phyloP scores from a whole-genome alignment of 37 sponge, comb jelly and placozoan species.

The Oopsacas minuta region DNA sequence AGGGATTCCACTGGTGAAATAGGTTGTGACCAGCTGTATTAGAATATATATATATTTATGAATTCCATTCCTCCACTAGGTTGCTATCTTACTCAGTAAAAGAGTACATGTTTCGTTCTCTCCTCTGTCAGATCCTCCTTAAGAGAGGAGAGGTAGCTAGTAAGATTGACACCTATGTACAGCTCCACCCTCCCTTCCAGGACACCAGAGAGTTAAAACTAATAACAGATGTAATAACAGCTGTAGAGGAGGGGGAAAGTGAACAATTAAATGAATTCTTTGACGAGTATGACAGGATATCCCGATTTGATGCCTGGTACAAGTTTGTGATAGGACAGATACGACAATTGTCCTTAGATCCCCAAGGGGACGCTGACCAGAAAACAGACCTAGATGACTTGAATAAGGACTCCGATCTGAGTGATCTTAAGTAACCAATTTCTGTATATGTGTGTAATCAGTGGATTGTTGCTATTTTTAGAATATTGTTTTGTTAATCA shows the following conservation, averaged over 20 bases:
- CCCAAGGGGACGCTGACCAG: background rate
- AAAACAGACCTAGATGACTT: background rate
- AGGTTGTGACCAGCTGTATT: no score
- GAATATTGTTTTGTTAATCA: background rate
- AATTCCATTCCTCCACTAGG: background rate
- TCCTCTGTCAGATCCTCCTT: background rate
- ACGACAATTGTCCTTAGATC: background rate
- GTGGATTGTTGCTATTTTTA: background rate
- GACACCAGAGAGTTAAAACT: slow-evolving; percentile 1
- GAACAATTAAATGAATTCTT: background rate
- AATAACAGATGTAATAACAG: background rate
- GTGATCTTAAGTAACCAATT: background rate
- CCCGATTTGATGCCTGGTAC: background rate
- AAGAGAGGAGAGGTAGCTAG: background rate
- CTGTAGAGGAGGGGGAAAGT: background rate
- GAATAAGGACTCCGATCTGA: no score
- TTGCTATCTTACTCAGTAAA: background rate
- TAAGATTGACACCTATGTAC: background rate
- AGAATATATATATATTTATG: no score
- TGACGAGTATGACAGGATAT: background rate
- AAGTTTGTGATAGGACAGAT: background rate
- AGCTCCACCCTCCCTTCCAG: background rate
- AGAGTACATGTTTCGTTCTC: background rate
- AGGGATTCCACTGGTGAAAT: no score
- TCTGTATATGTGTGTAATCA: background rate